Conservation (phyloP, 2,797 vertebrate genomes). For the Eulemur mongoz region DNA sequence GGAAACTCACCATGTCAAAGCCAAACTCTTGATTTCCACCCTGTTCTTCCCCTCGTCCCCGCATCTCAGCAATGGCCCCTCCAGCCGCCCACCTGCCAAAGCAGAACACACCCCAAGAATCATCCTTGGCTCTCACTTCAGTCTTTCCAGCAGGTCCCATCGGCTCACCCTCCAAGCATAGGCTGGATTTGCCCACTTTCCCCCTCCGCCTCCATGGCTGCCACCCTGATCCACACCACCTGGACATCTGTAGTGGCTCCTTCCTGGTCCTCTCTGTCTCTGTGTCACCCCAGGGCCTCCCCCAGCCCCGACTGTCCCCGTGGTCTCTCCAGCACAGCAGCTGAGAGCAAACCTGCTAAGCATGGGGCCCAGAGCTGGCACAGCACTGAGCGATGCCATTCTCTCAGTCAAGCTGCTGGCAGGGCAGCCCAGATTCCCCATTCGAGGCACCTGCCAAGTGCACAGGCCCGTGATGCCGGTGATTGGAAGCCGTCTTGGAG, state of each 20-base stretch:
- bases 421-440: neutral
- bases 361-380: neutral
- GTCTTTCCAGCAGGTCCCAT: neutral
- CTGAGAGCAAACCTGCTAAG: neutral
- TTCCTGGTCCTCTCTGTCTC: neutral
- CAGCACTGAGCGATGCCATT: accelerated
- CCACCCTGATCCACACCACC: neutral
- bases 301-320: no score
- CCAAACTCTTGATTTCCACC: neutral
- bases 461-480: neutral
- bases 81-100: neutral
- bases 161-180: neutral
- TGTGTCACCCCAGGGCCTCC: neutral
- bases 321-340: neutral
- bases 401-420: neutral
- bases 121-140: no score
- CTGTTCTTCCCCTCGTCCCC: no score
- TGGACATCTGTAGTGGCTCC: neutral
- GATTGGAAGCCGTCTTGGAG: no score
- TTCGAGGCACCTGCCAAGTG: neutral
- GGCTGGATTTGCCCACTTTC: neutral
- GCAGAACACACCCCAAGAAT: neutral
- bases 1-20: neutral
- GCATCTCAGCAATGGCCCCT: neutral
- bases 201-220: neutral